Evolutionary conservation across 2,797 vertebrate genomes (phyloP).

Genomic region (Pogoniulus pusillus): DNA sequence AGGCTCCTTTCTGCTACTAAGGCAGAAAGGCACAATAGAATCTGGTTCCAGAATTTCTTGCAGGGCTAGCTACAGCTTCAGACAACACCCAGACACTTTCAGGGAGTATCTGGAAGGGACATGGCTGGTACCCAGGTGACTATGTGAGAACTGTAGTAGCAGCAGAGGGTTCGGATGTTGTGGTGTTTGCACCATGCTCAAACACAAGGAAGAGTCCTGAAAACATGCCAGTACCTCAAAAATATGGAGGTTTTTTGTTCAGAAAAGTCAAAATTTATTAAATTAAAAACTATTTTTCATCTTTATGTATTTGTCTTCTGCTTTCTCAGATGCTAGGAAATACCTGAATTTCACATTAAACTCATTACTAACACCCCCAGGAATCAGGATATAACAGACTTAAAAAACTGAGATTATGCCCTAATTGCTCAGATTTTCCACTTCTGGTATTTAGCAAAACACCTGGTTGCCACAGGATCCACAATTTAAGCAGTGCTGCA

Average conservation of each 20-base stretch:
- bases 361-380: not conserved
- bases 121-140: not conserved
- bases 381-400: not conserved
- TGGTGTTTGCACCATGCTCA: not conserved
- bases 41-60: no score
- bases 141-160: not conserved
- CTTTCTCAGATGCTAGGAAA: not conserved
- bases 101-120: not conserved
- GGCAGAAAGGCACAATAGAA: no score
- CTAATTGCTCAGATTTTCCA: not conserved
- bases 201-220: not conserved
- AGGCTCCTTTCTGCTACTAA: no score
- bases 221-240: not conserved
- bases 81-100: no score
- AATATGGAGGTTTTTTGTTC: not conserved
- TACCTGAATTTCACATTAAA: not conserved
- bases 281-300: not conserved
- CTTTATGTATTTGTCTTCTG: not conserved
- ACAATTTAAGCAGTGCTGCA: fast-evolving
- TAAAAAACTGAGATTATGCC: not conserved
- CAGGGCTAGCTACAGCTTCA: no score
- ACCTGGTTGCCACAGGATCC: not conserved
- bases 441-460: not conserved
- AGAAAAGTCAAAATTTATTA: not conserved
- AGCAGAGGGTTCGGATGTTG: not conserved